Evolutionary conservation across 2,888 invertebrate species (phyloP).

Genomic region (Nudaria mundana): DNA sequence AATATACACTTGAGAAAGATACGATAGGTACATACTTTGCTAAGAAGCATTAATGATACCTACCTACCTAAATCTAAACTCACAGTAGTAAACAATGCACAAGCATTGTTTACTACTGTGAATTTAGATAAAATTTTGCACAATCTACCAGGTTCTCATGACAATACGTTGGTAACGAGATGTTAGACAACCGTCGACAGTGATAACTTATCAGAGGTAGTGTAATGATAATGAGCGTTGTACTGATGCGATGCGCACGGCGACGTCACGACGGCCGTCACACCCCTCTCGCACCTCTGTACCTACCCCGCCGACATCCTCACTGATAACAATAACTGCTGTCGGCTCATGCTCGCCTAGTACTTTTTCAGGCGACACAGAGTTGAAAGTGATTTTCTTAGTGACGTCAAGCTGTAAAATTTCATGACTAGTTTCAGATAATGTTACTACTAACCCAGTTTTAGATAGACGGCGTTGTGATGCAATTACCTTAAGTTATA

Average conservation of each 20-base stretch:
- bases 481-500: no score
- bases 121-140: slow-evolving; percentile 51
- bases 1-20: no score
- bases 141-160: slow-evolving; percentile 53
- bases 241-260: slow-evolving; percentile 49
- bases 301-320: slow-evolving; percentile 39
- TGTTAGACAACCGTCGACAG: slow-evolving; percentile 32
- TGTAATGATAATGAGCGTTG: slow-evolving; percentile 47
- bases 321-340: slow-evolving; percentile 67
- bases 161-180: slow-evolving; percentile 38
- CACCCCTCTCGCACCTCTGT: slow-evolving; percentile 28
- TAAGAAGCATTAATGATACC: no score
- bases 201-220: slow-evolving; percentile 63
- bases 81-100: no score
- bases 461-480: no score
- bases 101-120: slow-evolving; percentile 1
- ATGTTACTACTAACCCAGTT: neutral
- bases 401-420: slow-evolving; percentile 36
- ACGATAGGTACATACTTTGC: no score
- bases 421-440: slow-evolving; percentile 2
- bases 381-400: slow-evolving; percentile 61
- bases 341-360: slow-evolving; percentile 67
- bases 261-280: slow-evolving; percentile 54
- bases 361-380: slow-evolving; percentile 67
- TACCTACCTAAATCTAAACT: no score